Conservation (phyloP, 2,113 vertebrate genomes). For the Tragelaphus strepsiceros region DNA sequence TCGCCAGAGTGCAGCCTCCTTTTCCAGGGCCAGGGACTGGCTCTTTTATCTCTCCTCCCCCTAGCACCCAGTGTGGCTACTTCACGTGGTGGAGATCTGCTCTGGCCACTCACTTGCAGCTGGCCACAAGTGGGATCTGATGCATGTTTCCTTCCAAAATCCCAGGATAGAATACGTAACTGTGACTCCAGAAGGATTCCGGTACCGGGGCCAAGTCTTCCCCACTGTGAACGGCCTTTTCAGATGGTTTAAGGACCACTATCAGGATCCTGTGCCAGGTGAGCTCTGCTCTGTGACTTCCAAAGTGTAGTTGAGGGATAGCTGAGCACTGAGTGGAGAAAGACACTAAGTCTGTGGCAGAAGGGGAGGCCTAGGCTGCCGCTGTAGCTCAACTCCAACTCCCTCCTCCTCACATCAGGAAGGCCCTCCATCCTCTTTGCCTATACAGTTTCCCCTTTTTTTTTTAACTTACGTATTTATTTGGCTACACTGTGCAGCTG, state of each 20-base stretch:
- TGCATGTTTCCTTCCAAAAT: constrained; percentile 31
- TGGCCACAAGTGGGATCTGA: neutral
- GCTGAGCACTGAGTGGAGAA: neutral
- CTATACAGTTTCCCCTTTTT: neutral
- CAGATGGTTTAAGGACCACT: constrained; percentile 99
- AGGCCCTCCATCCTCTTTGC: neutral
- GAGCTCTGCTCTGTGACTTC: neutral
- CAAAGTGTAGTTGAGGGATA: neutral
- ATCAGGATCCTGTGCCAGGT: constrained; percentile 98
- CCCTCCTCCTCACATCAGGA: neutral
- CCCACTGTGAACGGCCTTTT: constrained; percentile 95
- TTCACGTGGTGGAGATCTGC: constrained; percentile 12
- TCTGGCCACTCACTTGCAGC: neutral
- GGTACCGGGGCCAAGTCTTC: constrained; percentile 96
- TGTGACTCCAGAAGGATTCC: constrained; percentile 96
- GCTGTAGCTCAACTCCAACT: neutral
- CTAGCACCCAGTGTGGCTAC: neutral
- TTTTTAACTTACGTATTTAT: neutral
- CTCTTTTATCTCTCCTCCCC: constrained; percentile 1
- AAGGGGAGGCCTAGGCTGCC: neutral
- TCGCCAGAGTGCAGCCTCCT: neutral
- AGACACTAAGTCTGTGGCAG: neutral
- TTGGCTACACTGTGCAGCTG: neutral
- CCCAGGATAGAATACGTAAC: constrained; percentile 95
- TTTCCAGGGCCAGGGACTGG: neutral